Evolutionary conservation across 2,113 vertebrate genomes (phyloP).

Genomic region (Corydoras sp.): DNA sequence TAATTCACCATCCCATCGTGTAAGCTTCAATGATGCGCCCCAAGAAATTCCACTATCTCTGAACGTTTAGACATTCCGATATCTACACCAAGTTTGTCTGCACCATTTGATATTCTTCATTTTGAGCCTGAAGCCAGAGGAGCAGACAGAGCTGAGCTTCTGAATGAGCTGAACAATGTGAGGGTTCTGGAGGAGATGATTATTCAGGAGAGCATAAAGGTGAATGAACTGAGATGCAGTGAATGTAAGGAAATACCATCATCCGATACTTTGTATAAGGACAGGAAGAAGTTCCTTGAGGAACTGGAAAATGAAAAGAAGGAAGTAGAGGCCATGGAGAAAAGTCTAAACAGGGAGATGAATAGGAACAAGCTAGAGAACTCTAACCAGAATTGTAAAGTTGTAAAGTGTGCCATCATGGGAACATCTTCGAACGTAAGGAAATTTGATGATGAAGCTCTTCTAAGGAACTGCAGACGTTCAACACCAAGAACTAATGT

Average conservation of each 20-base stretch:
- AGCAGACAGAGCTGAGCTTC: constrained; percentile 31
- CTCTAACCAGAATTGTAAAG: constrained; percentile 11
- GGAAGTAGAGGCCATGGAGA: constrained; percentile 56
- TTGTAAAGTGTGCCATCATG: constrained; percentile 48
- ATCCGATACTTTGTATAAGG: background rate
- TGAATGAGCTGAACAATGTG: constrained; percentile 48
- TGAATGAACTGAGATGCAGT: constrained; percentile 34
- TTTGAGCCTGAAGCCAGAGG: background rate
- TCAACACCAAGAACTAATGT: background rate
- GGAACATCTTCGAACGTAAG: constrained; percentile 28
- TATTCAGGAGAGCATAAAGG: constrained; percentile 56
- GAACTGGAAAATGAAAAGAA: constrained; percentile 53
- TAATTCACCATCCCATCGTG: background rate
- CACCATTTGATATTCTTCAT: background rate
- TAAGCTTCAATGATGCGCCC: background rate
- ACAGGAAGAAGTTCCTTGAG: constrained; percentile 44
- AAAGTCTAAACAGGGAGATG: constrained; percentile 40
- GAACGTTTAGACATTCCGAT: background rate
- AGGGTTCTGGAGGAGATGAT: constrained; percentile 56
- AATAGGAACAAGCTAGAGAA: constrained; percentile 6
- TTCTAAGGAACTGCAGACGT: constrained; percentile 18
- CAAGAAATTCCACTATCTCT: background rate
- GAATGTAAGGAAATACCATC: background rate
- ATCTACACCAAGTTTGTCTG: background rate
- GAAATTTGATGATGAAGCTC: constrained; percentile 18